Evolutionary conservation across 1,140 invertebrate genomes (phyloP).

Genomic region (Psix sp.): DNA sequence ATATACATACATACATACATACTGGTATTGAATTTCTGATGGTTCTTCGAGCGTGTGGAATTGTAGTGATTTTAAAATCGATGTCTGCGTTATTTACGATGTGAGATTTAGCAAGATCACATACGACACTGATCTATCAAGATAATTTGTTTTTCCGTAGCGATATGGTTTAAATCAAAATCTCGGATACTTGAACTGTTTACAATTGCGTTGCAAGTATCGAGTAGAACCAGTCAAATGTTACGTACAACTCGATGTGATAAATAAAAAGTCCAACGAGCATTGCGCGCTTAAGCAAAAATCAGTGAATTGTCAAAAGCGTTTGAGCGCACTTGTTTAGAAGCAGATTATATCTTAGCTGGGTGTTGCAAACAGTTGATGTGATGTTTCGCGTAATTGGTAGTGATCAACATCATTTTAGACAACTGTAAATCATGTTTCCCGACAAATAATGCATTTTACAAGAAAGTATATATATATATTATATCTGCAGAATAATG

Average conservation of each 20-base stretch:
- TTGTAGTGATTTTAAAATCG: conserved; percentile 1
- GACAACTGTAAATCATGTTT: conserved; percentile 26
- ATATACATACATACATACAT: no score
- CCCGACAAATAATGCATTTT: conserved; percentile 38
- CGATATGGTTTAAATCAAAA: conserved; percentile 8
- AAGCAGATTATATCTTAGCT: conserved; percentile 23
- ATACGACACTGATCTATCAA: no score
- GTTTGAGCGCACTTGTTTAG: not conserved
- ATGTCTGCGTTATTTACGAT: no score
- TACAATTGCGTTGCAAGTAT: conserved; percentile 8
- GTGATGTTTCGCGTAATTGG: conserved; percentile 29
- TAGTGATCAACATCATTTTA: conserved; percentile 26
- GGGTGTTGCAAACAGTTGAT: conserved; percentile 42
- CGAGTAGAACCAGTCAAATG: conserved; percentile 9
- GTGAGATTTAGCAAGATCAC: no score
- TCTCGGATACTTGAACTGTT: no score
- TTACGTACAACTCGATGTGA: conserved; percentile 34
- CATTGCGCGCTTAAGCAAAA: not conserved
- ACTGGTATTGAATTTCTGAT: not conserved
- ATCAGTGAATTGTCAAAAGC: not conserved
- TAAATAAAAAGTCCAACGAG: conserved; percentile 19
- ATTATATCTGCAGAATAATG: conserved; percentile 11
- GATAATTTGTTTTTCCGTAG: no score
- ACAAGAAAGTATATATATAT: conserved; percentile 28
- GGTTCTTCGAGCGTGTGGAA: not conserved